Base-by-base conservation (phyloP, 2,113 vertebrate species). In the Prolemur simus region DNA sequence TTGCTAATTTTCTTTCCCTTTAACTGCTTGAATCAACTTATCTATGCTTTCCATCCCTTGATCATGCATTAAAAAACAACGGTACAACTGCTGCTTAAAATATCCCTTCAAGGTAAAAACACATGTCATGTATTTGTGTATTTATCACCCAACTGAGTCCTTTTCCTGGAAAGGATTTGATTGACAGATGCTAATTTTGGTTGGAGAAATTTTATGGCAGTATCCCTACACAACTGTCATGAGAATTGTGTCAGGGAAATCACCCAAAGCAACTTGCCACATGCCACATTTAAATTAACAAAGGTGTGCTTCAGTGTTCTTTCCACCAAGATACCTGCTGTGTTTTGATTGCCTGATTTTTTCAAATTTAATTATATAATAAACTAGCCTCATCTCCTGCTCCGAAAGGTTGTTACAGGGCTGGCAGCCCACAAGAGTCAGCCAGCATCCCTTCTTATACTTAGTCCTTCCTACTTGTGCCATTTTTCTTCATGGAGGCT, bases 141-240 rank as follows among this genome's bases (percentile, higher is more conserved):
- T 42, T 54, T 94, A 89, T 88, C 71, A 60, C 17, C 37, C 56
- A 87, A 89, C n/a, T 80, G n/a, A 68, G 14, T 92, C 15, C 45
- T 5, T 87, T 92, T 89, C 66, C 82, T 54, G 27, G 82, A 80
- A 84, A 84, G 17, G 5, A 83, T 83, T 82, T 93, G 92, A 96
- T 2, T 49, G 52, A 77, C 74, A 82, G 63, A n/a, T 92, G 66
- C 20, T 92, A 71, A 80, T 84, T 96, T 58, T 94, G 18, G 86
- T 52, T 27, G 42, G 49, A 85, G 54, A 90, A 66, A 69, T 84
- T 82, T 63, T 63, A 71, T 93, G 77, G 87, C 17, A 56, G 85
- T 11, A n/a, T 54, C 9, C 52, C 32, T 58, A 27, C 6, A n/a
- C 27, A 52, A 29, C 1, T 90, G 32, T 84, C 73, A 63, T 23